A percentile compares a stretch with the other conserved stretches of the same genome.
Conservation (phyloP, 92 coral and sea anemone species). For the Pocillopora grandis region DNA sequence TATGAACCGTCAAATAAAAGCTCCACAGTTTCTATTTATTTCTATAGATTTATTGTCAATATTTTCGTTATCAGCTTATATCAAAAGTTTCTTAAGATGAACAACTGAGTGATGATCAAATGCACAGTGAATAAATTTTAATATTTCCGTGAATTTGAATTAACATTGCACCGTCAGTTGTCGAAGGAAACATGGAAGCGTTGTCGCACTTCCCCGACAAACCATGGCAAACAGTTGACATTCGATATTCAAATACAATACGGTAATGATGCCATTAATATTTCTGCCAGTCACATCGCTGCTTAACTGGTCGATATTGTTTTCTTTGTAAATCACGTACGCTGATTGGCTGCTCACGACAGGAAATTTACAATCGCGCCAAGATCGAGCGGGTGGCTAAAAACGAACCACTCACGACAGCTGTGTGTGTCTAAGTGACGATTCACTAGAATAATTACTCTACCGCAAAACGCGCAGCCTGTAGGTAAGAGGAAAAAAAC, state of each 20-base stretch:
- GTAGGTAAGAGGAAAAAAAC: neutral
- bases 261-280: conserved; percentile 78
- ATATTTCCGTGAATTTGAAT: neutral
- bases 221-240: conserved; percentile 35
- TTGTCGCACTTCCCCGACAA: conserved; percentile 7
- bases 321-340: conserved; percentile 11
- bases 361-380: conserved; percentile 77
- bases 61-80: neutral
- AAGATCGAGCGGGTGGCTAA: conserved; percentile 87
- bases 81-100: neutral
- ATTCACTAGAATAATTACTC: conserved; percentile 59
- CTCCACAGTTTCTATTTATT: neutral
- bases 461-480: conserved; percentile 45
- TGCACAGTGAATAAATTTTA: neutral
- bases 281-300: conserved; percentile 56
- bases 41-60: neutral
- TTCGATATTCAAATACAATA: conserved; percentile 55
- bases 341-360: conserved; percentile 72
- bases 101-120: neutral
- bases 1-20: neutral
- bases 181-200: neutral
- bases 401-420: conserved; percentile 76
- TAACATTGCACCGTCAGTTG: neutral
- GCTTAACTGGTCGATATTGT: conserved; percentile 49
- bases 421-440: conserved; percentile 92